Percentiles rank a stretch among this genome's conserved stretches.
phyloP scores from a whole-genome alignment of 2,113 vertebrate species.

The Patagioenas fasciata region DNA sequence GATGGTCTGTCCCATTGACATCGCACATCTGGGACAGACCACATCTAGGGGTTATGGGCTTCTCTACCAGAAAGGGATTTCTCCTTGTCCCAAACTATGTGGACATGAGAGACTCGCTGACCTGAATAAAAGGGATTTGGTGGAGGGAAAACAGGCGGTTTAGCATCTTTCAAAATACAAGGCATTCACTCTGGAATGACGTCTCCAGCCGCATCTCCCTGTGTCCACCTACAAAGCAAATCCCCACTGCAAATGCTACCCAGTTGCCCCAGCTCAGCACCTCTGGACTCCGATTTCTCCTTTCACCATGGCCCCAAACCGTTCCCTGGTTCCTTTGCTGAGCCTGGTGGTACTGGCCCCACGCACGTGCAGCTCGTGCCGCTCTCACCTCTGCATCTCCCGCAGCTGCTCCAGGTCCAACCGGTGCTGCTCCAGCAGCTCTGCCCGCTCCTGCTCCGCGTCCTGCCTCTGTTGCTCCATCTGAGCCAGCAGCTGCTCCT shows the following conservation, averaged over 20 bases:
- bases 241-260: background rate
- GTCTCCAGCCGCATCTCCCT: background rate
- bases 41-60: background rate
- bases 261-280: background rate
- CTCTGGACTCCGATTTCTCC: background rate
- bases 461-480: slow-evolving; percentile 60
- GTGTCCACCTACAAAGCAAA: background rate
- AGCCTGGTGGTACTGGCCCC: too few species aligned
- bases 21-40: background rate
- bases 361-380: rapidly evolving
- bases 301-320: background rate
- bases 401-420: slow-evolving; percentile 83
- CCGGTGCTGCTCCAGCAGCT: slow-evolving; percentile 79
- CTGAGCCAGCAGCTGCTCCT: slow-evolving; percentile 76
- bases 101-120: background rate
- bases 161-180: background rate
- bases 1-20: background rate
- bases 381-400: slow-evolving; percentile 84
- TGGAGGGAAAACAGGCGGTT: background rate
- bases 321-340: background rate
- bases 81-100: background rate
- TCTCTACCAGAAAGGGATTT: background rate
- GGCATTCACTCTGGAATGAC: background rate
- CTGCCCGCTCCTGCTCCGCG: slow-evolving; percentile 71
- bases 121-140: background rate